Evolutionary conservation across 2,113 vertebrate species (phyloP), one percentile per base, ranked within the genome.

Genomic region (Apistogramma diplotaenia): DNA sequence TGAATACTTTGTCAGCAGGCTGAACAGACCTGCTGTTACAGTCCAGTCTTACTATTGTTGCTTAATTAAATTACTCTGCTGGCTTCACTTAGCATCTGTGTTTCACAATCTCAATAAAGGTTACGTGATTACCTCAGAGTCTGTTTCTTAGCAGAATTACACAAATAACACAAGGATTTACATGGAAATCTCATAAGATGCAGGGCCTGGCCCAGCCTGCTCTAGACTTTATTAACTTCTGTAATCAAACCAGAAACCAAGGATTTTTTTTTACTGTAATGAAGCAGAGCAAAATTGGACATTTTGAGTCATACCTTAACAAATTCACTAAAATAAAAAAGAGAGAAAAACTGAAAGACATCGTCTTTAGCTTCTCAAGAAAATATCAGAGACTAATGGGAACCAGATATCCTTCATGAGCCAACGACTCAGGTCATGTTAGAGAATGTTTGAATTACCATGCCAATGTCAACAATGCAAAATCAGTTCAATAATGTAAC

Each of bases 11-110:
- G n/a, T n/a, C n/a, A n/a, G n/a, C n/a, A n/a, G n/a, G n/a, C n/a
- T 1, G 49, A 19, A 0, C 33, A 4, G n/a, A 40, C 60, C 40
- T 21, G 23, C 13, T 43, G 35, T 40, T 25, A 65, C 60, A 25
- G 21, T 2, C 0, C 0, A 0, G 21, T 25, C 21, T 40, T 21
- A 23, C 33, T 65, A 25, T 43, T 65, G 21, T 43, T 1, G 1
- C 21, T 43, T 25, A 25, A 16, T 65, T 65, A 65, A 65, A 43
- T 21, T 6, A 37, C 7, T 8, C 35, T 18, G 7, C 13, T 0
- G 13, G 13, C n/a, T 3, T 40, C 60, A 40, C 35, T 62, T n/a
- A 40, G n/a, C n/a, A 40, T 11, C 12, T 61, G 19, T 37, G 15
- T 54, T 40, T 40, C 15, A 15, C n/a, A 40, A 23, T 19, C 59